Conservation (phyloP, 2,888 invertebrate species). For the Athripsodes cinereus region DNA sequence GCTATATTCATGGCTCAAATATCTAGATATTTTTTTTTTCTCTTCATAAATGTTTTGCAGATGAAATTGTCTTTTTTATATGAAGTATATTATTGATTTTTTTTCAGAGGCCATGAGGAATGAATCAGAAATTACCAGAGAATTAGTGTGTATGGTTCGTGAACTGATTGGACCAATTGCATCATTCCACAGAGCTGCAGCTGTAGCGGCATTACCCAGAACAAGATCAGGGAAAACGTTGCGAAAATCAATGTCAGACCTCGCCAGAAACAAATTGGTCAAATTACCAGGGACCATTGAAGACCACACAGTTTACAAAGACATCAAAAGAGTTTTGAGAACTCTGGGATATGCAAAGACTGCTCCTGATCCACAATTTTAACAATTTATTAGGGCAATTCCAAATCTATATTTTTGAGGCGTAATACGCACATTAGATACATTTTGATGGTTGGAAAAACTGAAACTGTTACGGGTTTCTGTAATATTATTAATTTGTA, state of each 20-base stretch:
- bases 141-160: constrained; percentile 54
- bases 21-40: too few relatives aligned
- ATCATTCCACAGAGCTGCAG: constrained; percentile 72
- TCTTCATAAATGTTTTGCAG: too few relatives aligned
- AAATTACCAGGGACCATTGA: constrained; percentile 83
- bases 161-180: constrained; percentile 81
- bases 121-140: constrained; percentile 49
- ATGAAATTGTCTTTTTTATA: too few relatives aligned
- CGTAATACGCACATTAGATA: too few relatives aligned
- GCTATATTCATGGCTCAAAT: too few relatives aligned
- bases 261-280: constrained; percentile 74
- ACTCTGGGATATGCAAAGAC: constrained; percentile 68
- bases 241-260: constrained; percentile 76
- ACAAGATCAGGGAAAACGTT: constrained; percentile 83
- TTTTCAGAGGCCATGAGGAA: constrained; percentile 41
- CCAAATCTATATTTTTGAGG: too few relatives aligned
- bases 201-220: constrained; percentile 76
- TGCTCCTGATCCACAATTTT: constrained; percentile 58
- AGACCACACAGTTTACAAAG: constrained; percentile 73
- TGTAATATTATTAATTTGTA: too few relatives aligned
- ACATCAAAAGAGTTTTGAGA: constrained; percentile 70
- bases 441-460: too few relatives aligned
- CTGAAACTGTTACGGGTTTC: too few relatives aligned
- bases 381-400: not conserved
- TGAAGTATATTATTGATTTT: too few relatives aligned